Evolutionary conservation across 2,113 vertebrate genomes (phyloP), one percentile per base, ranked within the genome.

Genomic region (Megalops atlanticus): DNA sequence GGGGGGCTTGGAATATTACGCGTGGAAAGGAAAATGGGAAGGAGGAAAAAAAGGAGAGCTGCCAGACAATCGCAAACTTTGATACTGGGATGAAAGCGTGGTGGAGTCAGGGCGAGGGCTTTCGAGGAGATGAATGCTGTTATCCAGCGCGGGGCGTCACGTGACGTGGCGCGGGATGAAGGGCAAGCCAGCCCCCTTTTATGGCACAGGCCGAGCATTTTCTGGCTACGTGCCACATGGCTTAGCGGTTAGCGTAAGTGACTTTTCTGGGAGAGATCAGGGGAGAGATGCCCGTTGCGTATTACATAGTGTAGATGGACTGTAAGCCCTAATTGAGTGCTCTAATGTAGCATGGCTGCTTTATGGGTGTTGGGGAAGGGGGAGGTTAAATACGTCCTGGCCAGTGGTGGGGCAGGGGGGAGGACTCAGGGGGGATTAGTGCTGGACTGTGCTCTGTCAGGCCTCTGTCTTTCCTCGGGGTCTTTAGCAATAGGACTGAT

Each of bases 301-400:
- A 92, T 91, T 92, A 90, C 86, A 80, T 82, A 80, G 88, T 86
- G 81, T 88, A 89, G 86, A 90, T 89, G 85, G 88, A 89, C 82
- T 85, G 78, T 91, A 91, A 91, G 86, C 86, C 72, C 79, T 92
- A 93, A 94, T 91, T 91, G 90, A 92, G 89, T 89, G 85, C 76
- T 85, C 81, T 91, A 91, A 91, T 91, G 91, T 85, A 52, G 84
- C 81, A 85, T 83, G 68, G 77, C 83, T 84, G 80, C 85, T 80
- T 78, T 80, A 43, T 70, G 14, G 77, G 68, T 24, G 70, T 1
- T 43, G 35, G 78, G 35, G 69, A 31, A 24, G 38, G 31, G 73
- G 43, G 47, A 80, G 85, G 86, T 83, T 92, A 90, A 90, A 89
- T 90, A 87, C 75, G 31, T 38, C 87, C 83, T 47, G 81, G 86